A percentile compares a stretch with the other conserved stretches of the same genome.
Conservation (phyloP, 2,113 vertebrate genomes). For the Lethenteron camtschaticum region DNA sequence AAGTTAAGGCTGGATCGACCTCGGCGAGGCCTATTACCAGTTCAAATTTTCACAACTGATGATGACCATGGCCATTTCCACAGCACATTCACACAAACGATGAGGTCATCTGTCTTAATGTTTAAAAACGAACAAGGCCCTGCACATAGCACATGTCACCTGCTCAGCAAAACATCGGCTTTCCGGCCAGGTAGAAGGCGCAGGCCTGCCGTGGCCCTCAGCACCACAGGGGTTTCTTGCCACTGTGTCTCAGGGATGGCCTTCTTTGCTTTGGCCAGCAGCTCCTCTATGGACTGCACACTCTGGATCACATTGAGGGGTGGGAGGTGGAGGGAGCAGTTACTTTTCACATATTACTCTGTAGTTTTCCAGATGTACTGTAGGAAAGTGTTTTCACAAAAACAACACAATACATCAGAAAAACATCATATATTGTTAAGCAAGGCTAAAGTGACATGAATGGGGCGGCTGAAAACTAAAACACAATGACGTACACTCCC, state of each 20-base stretch:
- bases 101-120: too few species aligned
- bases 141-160: slow-evolving; percentile 22
- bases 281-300: slow-evolving; percentile 43
- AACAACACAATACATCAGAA: neutral
- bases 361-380: too few species aligned
- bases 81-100: too few species aligned
- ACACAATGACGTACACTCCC: neutral
- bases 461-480: neutral
- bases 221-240: slow-evolving; percentile 60
- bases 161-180: slow-evolving; percentile 53
- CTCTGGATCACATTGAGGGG: slow-evolving; percentile 26
- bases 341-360: too few species aligned
- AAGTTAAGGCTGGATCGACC: too few species aligned
- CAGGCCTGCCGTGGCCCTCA: slow-evolving; percentile 83
- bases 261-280: slow-evolving; percentile 59
- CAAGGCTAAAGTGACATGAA: neutral
- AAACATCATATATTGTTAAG: neutral
- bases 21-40: too few species aligned
- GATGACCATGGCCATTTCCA: too few species aligned
- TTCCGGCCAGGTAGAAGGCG: slow-evolving; percentile 58
- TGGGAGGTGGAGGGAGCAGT: neutral
- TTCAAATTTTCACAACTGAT: too few species aligned
- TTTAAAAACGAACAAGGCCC: neutral
- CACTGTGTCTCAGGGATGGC: slow-evolving; percentile 56
- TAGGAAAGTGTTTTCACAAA: neutral